phyloP scores from a whole-genome alignment of 2,113 vertebrate genomes.

The Propithecus coquereli region DNA sequence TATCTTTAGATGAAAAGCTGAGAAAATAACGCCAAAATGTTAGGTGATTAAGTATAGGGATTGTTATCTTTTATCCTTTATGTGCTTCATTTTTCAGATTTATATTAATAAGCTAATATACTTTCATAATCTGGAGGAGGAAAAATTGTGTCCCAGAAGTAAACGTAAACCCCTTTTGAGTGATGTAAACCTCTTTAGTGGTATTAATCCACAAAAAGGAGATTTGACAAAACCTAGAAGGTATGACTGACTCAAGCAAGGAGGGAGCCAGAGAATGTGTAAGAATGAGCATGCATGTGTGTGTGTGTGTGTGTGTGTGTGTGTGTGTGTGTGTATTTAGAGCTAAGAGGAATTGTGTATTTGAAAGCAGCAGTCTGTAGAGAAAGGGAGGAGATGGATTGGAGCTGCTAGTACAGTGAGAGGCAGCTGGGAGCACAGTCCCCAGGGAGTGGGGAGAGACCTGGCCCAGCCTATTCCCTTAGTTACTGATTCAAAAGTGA shows the following conservation, averaged over 20 bases:
- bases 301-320: too few relatives aligned
- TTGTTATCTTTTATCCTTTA: neutral
- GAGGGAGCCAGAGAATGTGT: neutral
- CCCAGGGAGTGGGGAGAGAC: neutral
- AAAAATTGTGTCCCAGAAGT: neutral
- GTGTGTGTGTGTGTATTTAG: neutral
- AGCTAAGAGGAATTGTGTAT: neutral
- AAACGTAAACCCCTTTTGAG: neutral
- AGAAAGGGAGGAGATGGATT: neutral
- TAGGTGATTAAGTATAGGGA: neutral
- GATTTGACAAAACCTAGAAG: conserved; percentile 19
- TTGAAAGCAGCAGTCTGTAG: neutral
- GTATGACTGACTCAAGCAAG: neutral
- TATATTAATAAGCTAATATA: conserved; percentile 1
- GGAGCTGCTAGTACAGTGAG: neutral
- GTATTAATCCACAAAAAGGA: neutral
- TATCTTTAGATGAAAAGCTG: neutral
- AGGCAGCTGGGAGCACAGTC: neutral
- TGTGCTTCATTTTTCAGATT: conserved; percentile 12
- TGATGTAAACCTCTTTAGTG: neutral
- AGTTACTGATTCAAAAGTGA: conserved; percentile 19
- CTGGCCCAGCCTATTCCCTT: neutral
- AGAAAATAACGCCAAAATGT: neutral
- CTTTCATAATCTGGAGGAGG: neutral
- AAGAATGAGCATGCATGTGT: neutral